Percentiles rank a stretch among this genome's conserved stretches.
Evolutionary conservation across 2,113 vertebrate species (phyloP).

Genomic region (Pterocles gutturalis): DNA sequence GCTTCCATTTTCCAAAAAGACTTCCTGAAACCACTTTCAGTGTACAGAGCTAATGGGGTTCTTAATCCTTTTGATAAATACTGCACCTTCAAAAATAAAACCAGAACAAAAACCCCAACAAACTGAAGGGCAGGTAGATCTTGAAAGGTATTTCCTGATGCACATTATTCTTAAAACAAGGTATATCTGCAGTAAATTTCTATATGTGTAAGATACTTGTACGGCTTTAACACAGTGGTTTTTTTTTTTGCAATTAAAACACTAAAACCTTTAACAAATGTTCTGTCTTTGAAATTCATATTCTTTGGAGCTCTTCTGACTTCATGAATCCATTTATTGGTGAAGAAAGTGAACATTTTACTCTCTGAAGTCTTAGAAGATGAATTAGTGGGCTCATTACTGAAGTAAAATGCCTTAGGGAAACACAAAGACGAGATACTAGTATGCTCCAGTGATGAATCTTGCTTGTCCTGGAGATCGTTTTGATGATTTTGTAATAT

Average conservation of each 20-base stretch:
- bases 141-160: neutral
- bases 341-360: neutral
- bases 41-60: neutral
- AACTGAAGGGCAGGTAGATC: neutral
- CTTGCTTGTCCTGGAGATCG: neutral
- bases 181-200: neutral
- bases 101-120: neutral
- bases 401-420: neutral
- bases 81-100: neutral
- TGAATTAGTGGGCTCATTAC: neutral
- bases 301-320: neutral
- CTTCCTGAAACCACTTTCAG: neutral
- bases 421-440: neutral
- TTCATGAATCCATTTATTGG: neutral
- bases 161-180: neutral
- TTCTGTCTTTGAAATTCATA: neutral
- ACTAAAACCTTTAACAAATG: neutral
- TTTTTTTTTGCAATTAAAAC: neutral
- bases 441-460: neutral
- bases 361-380: neutral
- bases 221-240: rapidly evolving
- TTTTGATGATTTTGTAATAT: neutral
- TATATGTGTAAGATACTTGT: neutral
- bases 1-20: neutral
- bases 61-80: neutral